Conservation (phyloP, 2,888 invertebrate species). For the Hyppa rectilinea region DNA sequence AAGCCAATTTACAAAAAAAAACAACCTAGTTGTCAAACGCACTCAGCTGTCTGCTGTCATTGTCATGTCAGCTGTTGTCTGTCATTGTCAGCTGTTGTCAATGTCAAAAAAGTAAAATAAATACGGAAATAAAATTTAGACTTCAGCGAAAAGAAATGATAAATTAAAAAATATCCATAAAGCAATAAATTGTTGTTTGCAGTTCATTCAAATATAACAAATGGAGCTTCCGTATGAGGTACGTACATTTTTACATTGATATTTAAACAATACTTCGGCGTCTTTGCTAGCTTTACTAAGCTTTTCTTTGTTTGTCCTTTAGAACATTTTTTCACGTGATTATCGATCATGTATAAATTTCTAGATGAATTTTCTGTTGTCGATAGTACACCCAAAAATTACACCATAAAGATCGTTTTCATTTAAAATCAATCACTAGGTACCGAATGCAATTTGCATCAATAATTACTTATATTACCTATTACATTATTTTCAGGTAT, state of each 20-base stretch:
- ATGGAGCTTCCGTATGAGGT: slow-evolving; percentile 87
- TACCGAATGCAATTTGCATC: background rate
- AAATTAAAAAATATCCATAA: slow-evolving; percentile 13
- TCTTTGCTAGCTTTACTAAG: slow-evolving; percentile 29
- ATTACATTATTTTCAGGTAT: slow-evolving; percentile 86
- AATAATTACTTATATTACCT: background rate
- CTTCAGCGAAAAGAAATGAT: slow-evolving; percentile 15
- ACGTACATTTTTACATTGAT: slow-evolving; percentile 42
- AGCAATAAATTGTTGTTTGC: slow-evolving; percentile 26
- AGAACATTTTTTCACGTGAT: slow-evolving; percentile 85
- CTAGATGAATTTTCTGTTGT: slow-evolving; percentile 52
- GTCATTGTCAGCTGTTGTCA: slow-evolving; percentile 50
- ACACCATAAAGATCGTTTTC: background rate
- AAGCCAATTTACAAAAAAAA: background rate
- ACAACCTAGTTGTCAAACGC: background rate
- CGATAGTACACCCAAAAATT: slow-evolving; percentile 42
- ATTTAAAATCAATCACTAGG: background rate
- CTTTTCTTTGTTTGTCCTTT: slow-evolving; percentile 78
- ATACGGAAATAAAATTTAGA: slow-evolving; percentile 40
- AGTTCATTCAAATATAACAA: slow-evolving; percentile 41
- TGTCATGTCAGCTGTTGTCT: slow-evolving; percentile 37
- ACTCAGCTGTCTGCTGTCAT: slow-evolving; percentile 8
- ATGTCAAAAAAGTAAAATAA: slow-evolving; percentile 50
- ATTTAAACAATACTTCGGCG: slow-evolving; percentile 39
- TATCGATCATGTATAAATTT: slow-evolving; percentile 55